Evolutionary conservation across 2,113 vertebrate genomes (phyloP), one percentile per base, ranked within the genome.

Genomic region (Lathamus discolor): DNA sequence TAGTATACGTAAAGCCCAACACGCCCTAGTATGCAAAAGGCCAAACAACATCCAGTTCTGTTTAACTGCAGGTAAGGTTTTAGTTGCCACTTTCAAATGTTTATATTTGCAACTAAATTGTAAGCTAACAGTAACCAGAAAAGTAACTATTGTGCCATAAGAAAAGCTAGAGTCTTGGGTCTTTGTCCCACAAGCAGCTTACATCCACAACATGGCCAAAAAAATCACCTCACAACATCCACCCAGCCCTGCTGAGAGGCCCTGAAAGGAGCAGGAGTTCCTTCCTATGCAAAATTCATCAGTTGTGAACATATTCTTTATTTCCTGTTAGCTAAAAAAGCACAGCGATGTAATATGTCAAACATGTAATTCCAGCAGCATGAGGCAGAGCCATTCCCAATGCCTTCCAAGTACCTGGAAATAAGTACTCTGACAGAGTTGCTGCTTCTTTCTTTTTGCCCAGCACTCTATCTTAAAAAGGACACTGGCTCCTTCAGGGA

Each of bases 71-170:
- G 10, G 16, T 64, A 73, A 77, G 16, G 14, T 51, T 90, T 73
- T 16, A 75, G 35, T 24, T 2, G 1, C 23, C 46, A 29, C 1
- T 4, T 76, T 15, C 16, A 29, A 74, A 22, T 0, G 0, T 25
- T 73, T 68, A 33, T 31, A 80, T 37, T 8, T 72, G 51, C 74
- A 90, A 49, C 19, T 67, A 55, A 70, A 67, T 0, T 18, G 13
- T 27, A 72, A 73, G 17, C n/a, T 83, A 75, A 46, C 29, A 68
- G 43, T 76, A 90, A 83, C 10, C 57, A 83, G 17, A 39, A 10
- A 89, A 11, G 13, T 39, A 72, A 76, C 29, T 72, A 28, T 5
- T 62, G 43, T 61, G 35, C 17, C 33, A 51, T 5, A 44, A 29
- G 9, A 69, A 86, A 86, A 86, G 35, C 62, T 37, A 23, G 9